These are phyloP conservation scores for Coregonus clupeaformis DNA, from an alignment of 2,113 vertebrate species.

Conservation along the genomic window DNA sequence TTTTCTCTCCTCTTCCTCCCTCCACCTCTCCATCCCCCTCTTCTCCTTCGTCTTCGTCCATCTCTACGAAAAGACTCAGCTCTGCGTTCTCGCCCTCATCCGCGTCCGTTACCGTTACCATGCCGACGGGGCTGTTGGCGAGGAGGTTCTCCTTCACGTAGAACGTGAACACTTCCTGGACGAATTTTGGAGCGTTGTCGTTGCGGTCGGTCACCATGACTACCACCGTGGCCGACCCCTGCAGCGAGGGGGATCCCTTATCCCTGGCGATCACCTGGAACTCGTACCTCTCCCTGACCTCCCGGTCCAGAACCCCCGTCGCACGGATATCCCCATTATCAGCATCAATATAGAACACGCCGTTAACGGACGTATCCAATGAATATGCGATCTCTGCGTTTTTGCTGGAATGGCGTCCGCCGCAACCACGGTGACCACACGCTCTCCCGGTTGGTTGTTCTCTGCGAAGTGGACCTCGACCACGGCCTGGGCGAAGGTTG, in stretches of 20 bases:
- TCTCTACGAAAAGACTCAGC: slow-evolving; percentile 86
- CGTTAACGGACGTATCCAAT: slow-evolving; percentile 75
- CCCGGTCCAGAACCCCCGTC: slow-evolving; percentile 83
- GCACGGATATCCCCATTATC: slow-evolving; percentile 89
- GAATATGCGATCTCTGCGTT: slow-evolving; percentile 91
- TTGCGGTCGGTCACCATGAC: slow-evolving; percentile 91
- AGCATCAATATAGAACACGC: slow-evolving; percentile 87
- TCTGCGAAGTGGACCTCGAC: slow-evolving; percentile 92
- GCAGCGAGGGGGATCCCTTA: slow-evolving; percentile 85
- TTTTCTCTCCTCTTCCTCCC: slow-evolving; percentile 61
- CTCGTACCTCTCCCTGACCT: slow-evolving; percentile 86
- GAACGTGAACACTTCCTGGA: slow-evolving; percentile 96
- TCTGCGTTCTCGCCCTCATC: slow-evolving; percentile 92
- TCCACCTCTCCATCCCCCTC: slow-evolving; percentile 67
- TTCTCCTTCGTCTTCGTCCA: slow-evolving; percentile 66
- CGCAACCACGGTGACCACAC: slow-evolving; percentile 88
- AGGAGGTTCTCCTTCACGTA: slow-evolving; percentile 96
- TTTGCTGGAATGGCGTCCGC: slow-evolving; percentile 88
- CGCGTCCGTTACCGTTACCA: slow-evolving; percentile 95
- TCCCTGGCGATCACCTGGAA: slow-evolving; percentile 88
- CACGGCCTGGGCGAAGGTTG: slow-evolving; percentile 82
- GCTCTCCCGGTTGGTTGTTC: slow-evolving; percentile 88
- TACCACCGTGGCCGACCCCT: slow-evolving; percentile 87
- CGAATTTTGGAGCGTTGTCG: slow-evolving; percentile 94
- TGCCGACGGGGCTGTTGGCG: slow-evolving; percentile 95